phyloP scores from a whole-genome alignment of 2,113 vertebrate species.

The Myocastor coypus region DNA sequence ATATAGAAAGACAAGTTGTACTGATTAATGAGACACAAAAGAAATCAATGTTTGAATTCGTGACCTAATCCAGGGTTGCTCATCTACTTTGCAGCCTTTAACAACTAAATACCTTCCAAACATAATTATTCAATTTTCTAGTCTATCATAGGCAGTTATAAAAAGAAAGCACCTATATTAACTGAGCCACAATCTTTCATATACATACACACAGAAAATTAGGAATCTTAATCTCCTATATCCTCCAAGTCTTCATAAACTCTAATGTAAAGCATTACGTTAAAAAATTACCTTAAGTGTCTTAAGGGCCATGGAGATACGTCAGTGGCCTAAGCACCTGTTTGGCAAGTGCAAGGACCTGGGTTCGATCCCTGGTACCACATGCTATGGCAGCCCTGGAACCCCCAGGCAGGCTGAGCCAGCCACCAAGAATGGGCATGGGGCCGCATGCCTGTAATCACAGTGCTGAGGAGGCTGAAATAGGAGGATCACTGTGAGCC shows the following conservation, averaged over 20 bases:
- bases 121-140: slow-evolving; percentile 51
- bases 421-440: no score
- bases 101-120: slow-evolving; percentile 21
- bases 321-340: no score
- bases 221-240: slow-evolving; percentile 43
- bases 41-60: slow-evolving; percentile 6
- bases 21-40: not conserved
- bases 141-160: slow-evolving; percentile 42
- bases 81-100: slow-evolving; percentile 25
- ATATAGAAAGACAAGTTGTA: not conserved
- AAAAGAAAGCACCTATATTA: slow-evolving; percentile 60
- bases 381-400: no score
- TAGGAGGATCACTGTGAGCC: no score
- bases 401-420: no score
- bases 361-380: no score
- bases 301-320: not conserved
- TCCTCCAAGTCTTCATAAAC: not conserved
- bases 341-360: no score
- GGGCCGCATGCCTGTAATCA: no score
- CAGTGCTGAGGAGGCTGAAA: no score
- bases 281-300: slow-evolving; percentile 34
- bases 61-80: slow-evolving; percentile 34
- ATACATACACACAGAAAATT: slow-evolving; percentile 52
- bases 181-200: slow-evolving; percentile 55
- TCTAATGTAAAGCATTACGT: slow-evolving; percentile 39